These are phyloP conservation scores for Podarcis siculus DNA, from an alignment of 2,797 vertebrate species.

Conservation along the genomic window DNA sequence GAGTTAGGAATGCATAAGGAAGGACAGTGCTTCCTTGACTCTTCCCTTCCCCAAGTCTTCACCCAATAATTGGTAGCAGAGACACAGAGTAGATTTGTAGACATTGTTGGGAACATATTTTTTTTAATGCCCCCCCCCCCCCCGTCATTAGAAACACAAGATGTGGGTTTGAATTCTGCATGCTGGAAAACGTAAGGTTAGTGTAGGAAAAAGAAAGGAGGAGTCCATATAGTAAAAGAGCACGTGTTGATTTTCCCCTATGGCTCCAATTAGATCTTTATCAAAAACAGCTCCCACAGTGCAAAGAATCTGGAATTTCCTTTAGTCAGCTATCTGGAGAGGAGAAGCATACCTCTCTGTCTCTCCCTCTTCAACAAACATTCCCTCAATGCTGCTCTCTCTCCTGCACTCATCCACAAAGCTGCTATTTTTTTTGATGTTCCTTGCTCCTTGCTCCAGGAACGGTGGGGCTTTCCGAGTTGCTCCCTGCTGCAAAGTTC, in stretches of 20 bases:
- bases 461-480: neutral
- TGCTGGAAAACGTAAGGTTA: neutral
- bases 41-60: neutral
- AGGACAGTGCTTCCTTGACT: neutral
- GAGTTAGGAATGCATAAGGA: neutral
- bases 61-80: neutral
- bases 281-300: slow-evolving; percentile 21
- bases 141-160: neutral
- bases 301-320: neutral
- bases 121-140: neutral
- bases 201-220: slow-evolving; percentile 16
- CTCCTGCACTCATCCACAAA: neutral
- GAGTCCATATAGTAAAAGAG: slow-evolving; percentile 10
- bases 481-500: neutral
- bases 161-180: slow-evolving; percentile 9
- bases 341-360: fast-evolving
- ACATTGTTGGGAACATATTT: neutral
- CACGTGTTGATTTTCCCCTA: neutral
- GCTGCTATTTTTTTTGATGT: neutral
- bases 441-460: too few species aligned
- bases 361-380: neutral
- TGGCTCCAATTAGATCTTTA: slow-evolving; percentile 21
- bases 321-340: slow-evolving; percentile 9
- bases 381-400: neutral
- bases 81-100: fast-evolving